Base-by-base conservation (phyloP, 2,113 vertebrate genomes). In the Crypturellus undulatus region DNA sequence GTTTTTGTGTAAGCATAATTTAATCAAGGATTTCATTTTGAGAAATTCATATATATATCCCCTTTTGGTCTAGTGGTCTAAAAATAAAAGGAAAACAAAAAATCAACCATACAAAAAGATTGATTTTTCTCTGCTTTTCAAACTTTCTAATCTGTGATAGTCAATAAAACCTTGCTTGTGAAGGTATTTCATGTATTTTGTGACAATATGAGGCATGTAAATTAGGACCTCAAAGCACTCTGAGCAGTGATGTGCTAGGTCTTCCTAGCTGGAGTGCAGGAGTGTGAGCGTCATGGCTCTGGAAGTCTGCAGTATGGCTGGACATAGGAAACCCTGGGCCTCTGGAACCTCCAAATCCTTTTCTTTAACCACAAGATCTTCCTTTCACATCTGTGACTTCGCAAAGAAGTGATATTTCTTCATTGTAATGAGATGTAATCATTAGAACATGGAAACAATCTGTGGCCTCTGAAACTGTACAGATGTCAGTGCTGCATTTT, bases 391-490 rank as follows among this genome's bases (percentile, higher is more conserved):
- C 70, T 88, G 68, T 26, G 85, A 52, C 72, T 90, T 42, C 70
- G 68, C 88, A 91, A 72, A 62, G 3, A 79, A 91, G 59, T 90
- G 71, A 30, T 92, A 88, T 95, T 92, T 88, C 85, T 88, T 93
- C 83, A 58, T 65, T 75, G 40, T 84, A 89, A 86, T 76, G 83
- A 90, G 72, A 71, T 65, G 82, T 69, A 93, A 47, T 81, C 88
- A 92, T 94, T 93, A 94, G 88, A 90, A 92, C 81, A 94, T 87
- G 79, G 93, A 93, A 93, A 80, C 72, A 84, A 72, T 88, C 64
- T 72, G 85, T 81, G 85, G 82, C 69, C 82, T 92, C 69, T 86
- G 88, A 90, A 95, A 71, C 79, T 64, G 47, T 80, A 58, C 76
- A 88, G 82, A 93, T 95, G 90, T 85, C 84, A 84, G 76, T 83